Conservation (phyloP, 2,888 invertebrate genomes). For the Drosophila kambysellisi region DNA sequence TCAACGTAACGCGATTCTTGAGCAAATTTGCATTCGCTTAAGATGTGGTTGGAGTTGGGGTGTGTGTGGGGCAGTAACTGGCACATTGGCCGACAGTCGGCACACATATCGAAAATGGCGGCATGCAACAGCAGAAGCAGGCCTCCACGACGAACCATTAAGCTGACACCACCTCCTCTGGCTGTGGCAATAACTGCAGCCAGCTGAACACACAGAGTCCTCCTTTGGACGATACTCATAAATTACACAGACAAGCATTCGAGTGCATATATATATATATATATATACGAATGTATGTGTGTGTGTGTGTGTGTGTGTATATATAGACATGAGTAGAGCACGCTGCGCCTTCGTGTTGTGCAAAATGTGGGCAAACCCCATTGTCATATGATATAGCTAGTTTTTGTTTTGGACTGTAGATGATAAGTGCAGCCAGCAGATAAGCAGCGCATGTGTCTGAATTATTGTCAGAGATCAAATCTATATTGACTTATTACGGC, state of each 20-base stretch:
- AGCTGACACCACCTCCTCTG: conserved; percentile 43
- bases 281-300: conserved; percentile 4
- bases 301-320: conserved; percentile 1
- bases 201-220: conserved; percentile 32
- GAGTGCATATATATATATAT: conserved; percentile 32
- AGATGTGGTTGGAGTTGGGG: conserved; percentile 23
- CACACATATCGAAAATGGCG: conserved; percentile 48
- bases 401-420: conserved; percentile 35
- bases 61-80: conserved; percentile 29
- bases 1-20: conserved; percentile 49
- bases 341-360: conserved; percentile 39
- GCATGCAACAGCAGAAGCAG: conserved; percentile 48
- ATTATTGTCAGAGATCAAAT: conserved; percentile 22
- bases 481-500: background rate
- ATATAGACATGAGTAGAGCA: conserved; percentile 14
- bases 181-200: conserved; percentile 28
- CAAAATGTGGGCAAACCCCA: conserved; percentile 32
- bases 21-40: conserved; percentile 54
- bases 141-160: conserved; percentile 13
- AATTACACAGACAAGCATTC: conserved; percentile 47
- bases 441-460: conserved; percentile 13
- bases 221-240: conserved; percentile 50
- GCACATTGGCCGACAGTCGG: conserved; percentile 59
- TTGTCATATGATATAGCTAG: conserved; percentile 40
- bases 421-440: conserved; percentile 36